Base-by-base conservation (phyloP, 2,797 vertebrate genomes). In the Rhyacichthys aspro region DNA sequence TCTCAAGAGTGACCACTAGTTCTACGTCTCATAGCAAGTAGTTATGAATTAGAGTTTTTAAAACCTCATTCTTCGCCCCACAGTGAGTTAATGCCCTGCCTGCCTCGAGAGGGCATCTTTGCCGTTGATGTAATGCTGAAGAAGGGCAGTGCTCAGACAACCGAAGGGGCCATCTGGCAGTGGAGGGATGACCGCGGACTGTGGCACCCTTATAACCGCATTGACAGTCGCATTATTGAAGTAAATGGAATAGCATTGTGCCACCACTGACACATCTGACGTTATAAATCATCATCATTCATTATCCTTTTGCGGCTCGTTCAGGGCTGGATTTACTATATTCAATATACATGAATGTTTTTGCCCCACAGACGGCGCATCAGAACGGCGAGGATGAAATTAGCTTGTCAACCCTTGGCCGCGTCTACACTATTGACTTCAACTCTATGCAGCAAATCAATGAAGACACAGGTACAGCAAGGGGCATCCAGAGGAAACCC, bases 391-490 rank as follows among this genome's bases (percentile, higher is more conserved):
- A 99, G 93, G 98, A 99, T 90, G 97, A 99, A 91, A 99, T 99
- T 91, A 99, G 98, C 87, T 92, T 99, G 86, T 99, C 98, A 67
- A 99, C 98, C 0, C 92, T 99, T 76, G 98, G 98, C 57, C 96
- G 97, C 86, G 98, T 99, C 90, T 99, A 99, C 91, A 99, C 98
- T 85, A 99, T 99, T 90, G 98, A 99, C 93, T 99, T 99, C 93
- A 99, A 99, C 91, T 99, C 98, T 96, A 99, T 99, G 98, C 98
- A 99, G 96, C 98, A 99, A 94, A 99, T 99, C 88, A 99, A 99
- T 87, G 98, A 99, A 92, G 97, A 99, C 91, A 99, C 98, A 74
- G 98, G 98, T 93, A 99, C 98, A 79, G 98, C 98, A 78, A 96
- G 98, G 67, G 97, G 96, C 76, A 99, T 99, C 93, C 98, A 99